Evolutionary conservation across 2,888 invertebrate genomes (phyloP).

Genomic region (Xanthorhoe spadicearia): DNA sequence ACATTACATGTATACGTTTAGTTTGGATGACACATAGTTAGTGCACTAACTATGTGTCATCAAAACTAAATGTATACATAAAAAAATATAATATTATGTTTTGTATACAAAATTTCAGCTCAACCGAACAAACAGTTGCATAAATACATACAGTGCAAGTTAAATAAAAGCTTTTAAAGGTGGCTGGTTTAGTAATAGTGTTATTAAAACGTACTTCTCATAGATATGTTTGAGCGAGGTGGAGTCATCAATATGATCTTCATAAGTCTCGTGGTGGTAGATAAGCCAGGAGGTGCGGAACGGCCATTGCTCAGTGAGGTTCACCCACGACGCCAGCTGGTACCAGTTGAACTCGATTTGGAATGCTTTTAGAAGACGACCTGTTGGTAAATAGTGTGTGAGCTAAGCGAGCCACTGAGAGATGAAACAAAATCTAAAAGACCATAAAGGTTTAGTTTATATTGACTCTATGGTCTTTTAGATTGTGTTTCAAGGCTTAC

Average conservation of each 20-base stretch:
- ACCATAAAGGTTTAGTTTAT: too few relatives aligned
- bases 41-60: too few relatives aligned
- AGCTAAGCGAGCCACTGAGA: background rate
- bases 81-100: too few relatives aligned
- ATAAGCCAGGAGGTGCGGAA: conserved; percentile 99
- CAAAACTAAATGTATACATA: too few relatives aligned
- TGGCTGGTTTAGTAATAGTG: background rate
- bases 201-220: conserved; percentile 90
- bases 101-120: too few relatives aligned
- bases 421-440: background rate
- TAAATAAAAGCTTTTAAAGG: too few relatives aligned
- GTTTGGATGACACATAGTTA: too few relatives aligned
- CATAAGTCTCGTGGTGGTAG: conserved; percentile 95
- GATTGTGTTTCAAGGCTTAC: too few relatives aligned
- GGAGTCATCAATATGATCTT: conserved; percentile 93
- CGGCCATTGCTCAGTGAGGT: conserved; percentile 99
- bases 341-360: conserved; percentile 99
- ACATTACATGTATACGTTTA: too few relatives aligned
- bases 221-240: conserved; percentile 95
- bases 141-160: too few relatives aligned
- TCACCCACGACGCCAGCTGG: conserved; percentile 98
- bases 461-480: too few relatives aligned
- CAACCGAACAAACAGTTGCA: too few relatives aligned
- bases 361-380: conserved; percentile 98
- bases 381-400: conserved; percentile 70